Conservation (phyloP, 2,113 vertebrate genomes). For the Axis porcinus region DNA sequence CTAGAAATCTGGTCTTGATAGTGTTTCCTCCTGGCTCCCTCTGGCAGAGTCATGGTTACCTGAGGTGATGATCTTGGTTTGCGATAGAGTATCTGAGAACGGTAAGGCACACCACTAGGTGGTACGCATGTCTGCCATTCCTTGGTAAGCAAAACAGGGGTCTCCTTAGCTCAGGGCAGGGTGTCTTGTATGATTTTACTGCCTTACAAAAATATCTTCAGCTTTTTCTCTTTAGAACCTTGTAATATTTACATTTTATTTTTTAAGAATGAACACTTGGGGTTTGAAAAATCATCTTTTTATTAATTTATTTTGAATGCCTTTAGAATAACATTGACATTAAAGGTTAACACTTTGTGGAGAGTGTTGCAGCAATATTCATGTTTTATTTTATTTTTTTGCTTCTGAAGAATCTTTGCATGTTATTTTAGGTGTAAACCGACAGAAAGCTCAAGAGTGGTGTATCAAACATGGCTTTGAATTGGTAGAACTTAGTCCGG, state of each 20-base stretch:
- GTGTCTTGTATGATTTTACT: not conserved
- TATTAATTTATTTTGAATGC: not conserved
- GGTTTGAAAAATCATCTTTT: not conserved
- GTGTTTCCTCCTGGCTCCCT: constrained; percentile 89
- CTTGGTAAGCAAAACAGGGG: not conserved
- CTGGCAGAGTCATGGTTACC: constrained; percentile 91
- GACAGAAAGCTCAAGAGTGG: constrained; percentile 96
- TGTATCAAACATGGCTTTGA: constrained; percentile 96
- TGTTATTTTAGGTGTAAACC: constrained; percentile 85
- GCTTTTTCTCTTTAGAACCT: constrained; percentile 5
- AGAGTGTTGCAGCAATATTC: not conserved
- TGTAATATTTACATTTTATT: not conserved
- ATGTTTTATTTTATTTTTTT: not conserved
- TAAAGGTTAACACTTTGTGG: not conserved
- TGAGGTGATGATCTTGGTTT: constrained; percentile 96
- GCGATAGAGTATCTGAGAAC: constrained; percentile 89
- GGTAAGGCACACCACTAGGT: constrained; percentile 78
- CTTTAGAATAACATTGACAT: not conserved
- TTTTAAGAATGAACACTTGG: not conserved
- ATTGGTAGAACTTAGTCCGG: constrained; percentile 93
- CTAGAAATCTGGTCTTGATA: constrained; percentile 90
- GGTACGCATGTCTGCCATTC: not conserved
- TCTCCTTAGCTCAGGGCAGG: not conserved
- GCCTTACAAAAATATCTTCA: not conserved
- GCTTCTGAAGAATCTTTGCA: not conserved